phyloP scores from a whole-genome alignment of 2,888 invertebrate genomes.

The Cantharis flavilabris region DNA sequence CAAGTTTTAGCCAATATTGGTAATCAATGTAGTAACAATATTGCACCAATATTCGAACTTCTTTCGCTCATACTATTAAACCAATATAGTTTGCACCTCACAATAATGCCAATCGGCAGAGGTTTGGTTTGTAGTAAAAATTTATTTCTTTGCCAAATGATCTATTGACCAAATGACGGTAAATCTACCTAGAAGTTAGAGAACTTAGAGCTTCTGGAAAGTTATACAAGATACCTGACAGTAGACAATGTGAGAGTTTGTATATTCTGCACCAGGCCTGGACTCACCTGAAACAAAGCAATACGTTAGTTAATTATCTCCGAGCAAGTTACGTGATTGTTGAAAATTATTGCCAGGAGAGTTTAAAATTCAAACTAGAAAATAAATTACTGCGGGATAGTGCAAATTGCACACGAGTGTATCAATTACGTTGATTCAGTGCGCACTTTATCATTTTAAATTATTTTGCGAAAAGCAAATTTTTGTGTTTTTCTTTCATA shows the following conservation, averaged over 20 bases:
- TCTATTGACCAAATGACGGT: no score
- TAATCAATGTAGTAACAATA: no score
- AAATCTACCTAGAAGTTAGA: no score
- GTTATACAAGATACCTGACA: no score
- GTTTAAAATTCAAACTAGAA: neutral
- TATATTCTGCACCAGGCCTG: neutral
- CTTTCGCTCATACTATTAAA: no score
- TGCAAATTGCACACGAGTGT: neutral
- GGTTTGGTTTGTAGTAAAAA: no score
- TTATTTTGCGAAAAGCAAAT: constrained; percentile 2
- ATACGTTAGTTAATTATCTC: neutral
- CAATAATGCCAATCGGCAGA: no score
- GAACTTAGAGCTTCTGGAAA: no score
- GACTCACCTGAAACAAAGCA: neutral
- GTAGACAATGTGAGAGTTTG: neutral
- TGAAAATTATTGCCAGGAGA: neutral
- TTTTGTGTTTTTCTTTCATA: neutral
- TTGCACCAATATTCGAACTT: no score
- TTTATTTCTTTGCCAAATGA: no score
- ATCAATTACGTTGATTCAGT: constrained; percentile 7
- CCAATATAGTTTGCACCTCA: no score
- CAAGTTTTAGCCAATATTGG: no score
- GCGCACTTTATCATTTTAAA: constrained; percentile 21
- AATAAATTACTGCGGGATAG: neutral
- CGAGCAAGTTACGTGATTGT: neutral